Percentiles rank a stretch among this genome's conserved stretches.
phyloP scores from a whole-genome alignment of 2,113 vertebrate species.

The Salvelinus namaycush region DNA sequence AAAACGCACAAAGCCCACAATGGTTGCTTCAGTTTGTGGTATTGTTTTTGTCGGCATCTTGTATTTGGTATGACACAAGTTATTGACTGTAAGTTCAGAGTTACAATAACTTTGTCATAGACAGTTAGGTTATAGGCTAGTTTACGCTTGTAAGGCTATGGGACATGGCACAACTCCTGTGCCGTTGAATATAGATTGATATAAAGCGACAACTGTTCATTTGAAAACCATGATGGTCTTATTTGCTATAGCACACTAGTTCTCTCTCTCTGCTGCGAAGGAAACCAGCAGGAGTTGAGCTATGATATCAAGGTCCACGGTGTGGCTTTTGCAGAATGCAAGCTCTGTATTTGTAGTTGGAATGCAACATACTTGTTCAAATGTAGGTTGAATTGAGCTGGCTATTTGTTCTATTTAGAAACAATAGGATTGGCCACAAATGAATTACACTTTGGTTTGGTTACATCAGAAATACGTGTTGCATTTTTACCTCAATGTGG shows the following conservation, averaged over 20 bases:
- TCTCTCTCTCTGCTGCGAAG: neutral
- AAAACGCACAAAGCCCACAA: neutral
- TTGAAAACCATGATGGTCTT: too few species aligned
- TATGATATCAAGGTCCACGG: neutral
- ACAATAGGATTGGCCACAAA: too few species aligned
- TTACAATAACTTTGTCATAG: too few species aligned
- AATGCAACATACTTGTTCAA: too few species aligned
- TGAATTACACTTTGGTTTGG: too few species aligned
- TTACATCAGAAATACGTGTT: too few species aligned
- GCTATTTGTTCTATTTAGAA: too few species aligned
- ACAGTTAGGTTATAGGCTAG: too few species aligned
- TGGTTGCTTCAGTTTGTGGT: neutral
- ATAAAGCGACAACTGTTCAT: too few species aligned
- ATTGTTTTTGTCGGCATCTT: neutral
- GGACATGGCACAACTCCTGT: neutral
- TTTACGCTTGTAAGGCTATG: neutral
- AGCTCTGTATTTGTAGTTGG: neutral
- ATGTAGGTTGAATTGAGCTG: too few species aligned
- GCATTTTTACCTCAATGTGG: too few species aligned
- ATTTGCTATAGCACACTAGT: neutral
- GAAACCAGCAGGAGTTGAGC: neutral
- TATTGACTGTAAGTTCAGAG: neutral
- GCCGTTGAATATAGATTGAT: neutral
- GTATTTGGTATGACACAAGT: neutral
- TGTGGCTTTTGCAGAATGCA: neutral